Evolutionary conservation across 1,140 invertebrate genomes (phyloP).

Genomic region (Ceratitis capitata): DNA sequence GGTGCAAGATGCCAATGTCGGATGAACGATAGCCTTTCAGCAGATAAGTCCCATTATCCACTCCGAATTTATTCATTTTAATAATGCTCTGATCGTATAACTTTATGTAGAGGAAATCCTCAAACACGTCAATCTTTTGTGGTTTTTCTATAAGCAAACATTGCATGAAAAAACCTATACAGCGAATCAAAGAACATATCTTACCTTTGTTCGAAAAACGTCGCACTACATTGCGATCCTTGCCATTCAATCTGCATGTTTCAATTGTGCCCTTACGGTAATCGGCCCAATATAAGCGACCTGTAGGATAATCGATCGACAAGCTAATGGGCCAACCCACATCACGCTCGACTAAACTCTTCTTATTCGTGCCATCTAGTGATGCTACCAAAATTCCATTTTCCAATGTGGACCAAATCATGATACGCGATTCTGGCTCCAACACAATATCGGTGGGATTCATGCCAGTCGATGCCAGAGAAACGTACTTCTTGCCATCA

Average conservation of each 20-base stretch:
- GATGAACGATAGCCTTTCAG: slow-evolving; percentile 70
- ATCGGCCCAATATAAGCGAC: slow-evolving; percentile 81
- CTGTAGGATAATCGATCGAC: slow-evolving; percentile 74
- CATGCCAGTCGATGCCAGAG: slow-evolving; percentile 70
- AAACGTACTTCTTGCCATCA: slow-evolving; percentile 70
- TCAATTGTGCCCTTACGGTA: slow-evolving; percentile 75
- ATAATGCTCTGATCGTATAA: slow-evolving; percentile 74
- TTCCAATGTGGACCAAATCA: slow-evolving; percentile 63
- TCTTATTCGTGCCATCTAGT: slow-evolving; percentile 74
- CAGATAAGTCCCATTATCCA: slow-evolving; percentile 68
- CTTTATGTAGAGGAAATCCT: slow-evolving; percentile 76
- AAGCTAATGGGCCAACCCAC: slow-evolving; percentile 76
- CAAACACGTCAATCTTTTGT: slow-evolving; percentile 79
- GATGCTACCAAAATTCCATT: slow-evolving; percentile 72
- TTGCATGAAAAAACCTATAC: neutral
- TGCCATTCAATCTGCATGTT: slow-evolving; percentile 74
- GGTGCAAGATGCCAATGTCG: slow-evolving; percentile 76
- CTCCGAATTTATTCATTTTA: slow-evolving; percentile 78
- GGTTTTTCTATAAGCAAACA: slow-evolving; percentile 67
- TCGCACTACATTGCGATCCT: slow-evolving; percentile 70
- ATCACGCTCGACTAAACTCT: slow-evolving; percentile 68
- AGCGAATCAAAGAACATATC: no score
- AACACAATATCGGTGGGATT: slow-evolving; percentile 72
- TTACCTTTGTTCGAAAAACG: slow-evolving; percentile 65
- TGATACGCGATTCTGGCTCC: slow-evolving; percentile 69